Evolutionary conservation across 2,797 vertebrate species (phyloP).

Genomic region (Tympanoctomys barrerae): DNA sequence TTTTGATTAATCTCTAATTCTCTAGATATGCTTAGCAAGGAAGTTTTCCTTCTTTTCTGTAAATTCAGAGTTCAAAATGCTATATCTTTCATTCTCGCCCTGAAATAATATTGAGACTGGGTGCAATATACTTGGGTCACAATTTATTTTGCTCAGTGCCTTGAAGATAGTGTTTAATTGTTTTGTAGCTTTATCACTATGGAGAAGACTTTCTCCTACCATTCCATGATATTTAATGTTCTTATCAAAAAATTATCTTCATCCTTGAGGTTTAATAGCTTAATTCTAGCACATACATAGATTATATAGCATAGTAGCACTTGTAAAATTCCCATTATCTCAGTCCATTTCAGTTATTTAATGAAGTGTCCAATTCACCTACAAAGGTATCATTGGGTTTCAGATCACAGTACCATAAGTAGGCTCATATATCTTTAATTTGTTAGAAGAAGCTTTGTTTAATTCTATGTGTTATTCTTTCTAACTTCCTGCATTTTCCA

Average conservation of each 20-base stretch:
- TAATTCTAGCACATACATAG: neutral
- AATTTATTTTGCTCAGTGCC: slow-evolving; percentile 21
- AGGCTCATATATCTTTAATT: neutral
- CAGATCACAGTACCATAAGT: neutral
- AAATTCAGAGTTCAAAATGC: neutral
- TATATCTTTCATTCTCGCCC: neutral
- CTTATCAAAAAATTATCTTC: slow-evolving; percentile 54
- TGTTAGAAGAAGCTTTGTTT: neutral
- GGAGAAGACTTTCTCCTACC: slow-evolving; percentile 2
- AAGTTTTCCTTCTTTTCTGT: neutral
- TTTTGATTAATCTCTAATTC: slow-evolving; percentile 14
- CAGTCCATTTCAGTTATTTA: slow-evolving; percentile 37
- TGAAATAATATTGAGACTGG: neutral
- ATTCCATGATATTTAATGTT: slow-evolving; percentile 1
- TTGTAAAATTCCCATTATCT: neutral
- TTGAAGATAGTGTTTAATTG: neutral
- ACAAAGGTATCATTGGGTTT: neutral
- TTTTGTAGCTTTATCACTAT: slow-evolving; percentile 32
- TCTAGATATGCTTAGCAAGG: neutral
- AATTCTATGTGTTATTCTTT: neutral
- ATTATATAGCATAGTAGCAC: slow-evolving; percentile 21
- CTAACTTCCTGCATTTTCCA: neutral
- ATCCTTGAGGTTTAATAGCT: slow-evolving; percentile 32
- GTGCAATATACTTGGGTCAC: neutral
- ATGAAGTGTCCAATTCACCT: neutral